Evolutionary conservation across 1,140 invertebrate species (phyloP).

Genomic region (Ceratosolen solmsi): DNA sequence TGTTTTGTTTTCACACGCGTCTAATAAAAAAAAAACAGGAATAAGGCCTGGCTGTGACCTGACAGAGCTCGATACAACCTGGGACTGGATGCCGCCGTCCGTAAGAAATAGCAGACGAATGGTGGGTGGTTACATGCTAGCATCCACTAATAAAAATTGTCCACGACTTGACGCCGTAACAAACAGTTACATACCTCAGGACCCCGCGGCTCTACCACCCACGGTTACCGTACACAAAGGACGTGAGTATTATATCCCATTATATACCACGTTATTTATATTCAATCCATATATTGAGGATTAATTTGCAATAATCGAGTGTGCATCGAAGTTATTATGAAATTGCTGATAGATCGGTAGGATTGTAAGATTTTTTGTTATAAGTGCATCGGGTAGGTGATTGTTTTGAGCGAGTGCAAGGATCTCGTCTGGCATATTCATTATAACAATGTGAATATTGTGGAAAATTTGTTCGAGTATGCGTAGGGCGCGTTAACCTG

Average conservation of each 20-base stretch:
- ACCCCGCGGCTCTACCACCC: slow-evolving; percentile 74
- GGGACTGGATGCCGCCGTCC: slow-evolving; percentile 69
- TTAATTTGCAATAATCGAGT: too few relatives aligned
- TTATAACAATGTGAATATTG: too few relatives aligned
- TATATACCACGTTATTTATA: too few relatives aligned
- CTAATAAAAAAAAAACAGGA: slow-evolving; percentile 71
- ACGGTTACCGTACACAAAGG: slow-evolving; percentile 75
- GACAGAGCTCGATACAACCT: slow-evolving; percentile 80
- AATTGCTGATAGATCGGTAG: too few relatives aligned
- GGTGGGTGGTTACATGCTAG: slow-evolving; percentile 62
- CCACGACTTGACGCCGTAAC: slow-evolving; percentile 74
- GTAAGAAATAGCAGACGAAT: slow-evolving; percentile 65
- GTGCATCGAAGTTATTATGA: too few relatives aligned
- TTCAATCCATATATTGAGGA: too few relatives aligned
- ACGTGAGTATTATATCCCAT: slow-evolving; percentile 72
- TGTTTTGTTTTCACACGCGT: slow-evolving; percentile 69
- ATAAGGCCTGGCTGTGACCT: slow-evolving; percentile 92
- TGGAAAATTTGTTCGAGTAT: too few relatives aligned
- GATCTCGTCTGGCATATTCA: too few relatives aligned
- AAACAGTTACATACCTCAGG: slow-evolving; percentile 76
- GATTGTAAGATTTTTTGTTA: too few relatives aligned
- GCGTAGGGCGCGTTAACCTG: too few relatives aligned
- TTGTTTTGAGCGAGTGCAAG: too few relatives aligned
- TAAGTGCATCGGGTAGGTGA: too few relatives aligned
- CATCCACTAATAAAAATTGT: slow-evolving; percentile 64